phyloP scores from a whole-genome alignment of 2,113 vertebrate species.

The Camarhynchus parvulus region DNA sequence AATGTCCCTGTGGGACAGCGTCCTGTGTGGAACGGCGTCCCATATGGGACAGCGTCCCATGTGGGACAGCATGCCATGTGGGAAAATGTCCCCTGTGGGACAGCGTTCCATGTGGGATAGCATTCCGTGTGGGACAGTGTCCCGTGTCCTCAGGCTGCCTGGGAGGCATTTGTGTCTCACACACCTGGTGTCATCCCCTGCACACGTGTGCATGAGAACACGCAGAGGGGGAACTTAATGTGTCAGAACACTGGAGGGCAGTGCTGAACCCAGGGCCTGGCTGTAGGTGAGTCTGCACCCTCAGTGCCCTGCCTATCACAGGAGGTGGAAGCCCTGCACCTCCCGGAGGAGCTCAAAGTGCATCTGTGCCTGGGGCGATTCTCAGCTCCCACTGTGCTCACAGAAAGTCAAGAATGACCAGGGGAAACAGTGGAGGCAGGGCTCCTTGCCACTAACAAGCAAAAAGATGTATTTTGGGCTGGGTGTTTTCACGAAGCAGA shows the following conservation, averaged over 20 bases:
- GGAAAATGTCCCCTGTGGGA: fast-evolving
- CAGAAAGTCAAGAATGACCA: neutral
- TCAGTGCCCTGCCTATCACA: fast-evolving
- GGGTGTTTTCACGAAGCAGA: neutral
- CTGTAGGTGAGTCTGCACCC: fast-evolving
- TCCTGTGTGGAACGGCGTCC: fast-evolving
- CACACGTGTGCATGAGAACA: neutral
- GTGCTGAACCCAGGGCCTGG: neutral
- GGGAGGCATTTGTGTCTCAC: neutral
- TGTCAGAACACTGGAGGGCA: neutral
- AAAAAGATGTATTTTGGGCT: neutral
- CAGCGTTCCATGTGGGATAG: neutral
- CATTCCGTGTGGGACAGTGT: fast-evolving
- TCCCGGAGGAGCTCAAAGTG: neutral
- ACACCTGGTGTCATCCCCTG: neutral
- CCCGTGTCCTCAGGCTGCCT: neutral
- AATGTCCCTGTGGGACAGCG: neutral
- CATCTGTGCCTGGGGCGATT: fast-evolving
- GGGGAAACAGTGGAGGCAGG: neutral
- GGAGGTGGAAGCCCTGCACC: neutral
- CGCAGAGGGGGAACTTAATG: fast-evolving
- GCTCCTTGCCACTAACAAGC: neutral
- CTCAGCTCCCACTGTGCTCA: neutral
- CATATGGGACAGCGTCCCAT: fast-evolving
- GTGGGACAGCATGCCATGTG: fast-evolving